Evolutionary conservation across 2,797 vertebrate species (phyloP).

Genomic region (Enteromius afrohamiltoni): DNA sequence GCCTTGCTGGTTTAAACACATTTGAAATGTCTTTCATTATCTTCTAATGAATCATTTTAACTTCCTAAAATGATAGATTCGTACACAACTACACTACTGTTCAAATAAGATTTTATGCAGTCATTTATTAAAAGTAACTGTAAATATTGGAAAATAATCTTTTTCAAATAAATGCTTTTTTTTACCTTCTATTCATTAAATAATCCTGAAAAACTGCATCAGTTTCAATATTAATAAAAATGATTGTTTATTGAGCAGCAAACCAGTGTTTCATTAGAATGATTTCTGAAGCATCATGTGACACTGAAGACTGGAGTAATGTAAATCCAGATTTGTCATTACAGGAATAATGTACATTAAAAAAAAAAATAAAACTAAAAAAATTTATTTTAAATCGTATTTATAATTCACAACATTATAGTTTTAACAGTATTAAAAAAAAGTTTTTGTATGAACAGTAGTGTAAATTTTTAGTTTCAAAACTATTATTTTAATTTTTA

Average conservation of each 20-base stretch:
- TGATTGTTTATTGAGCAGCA: not conserved
- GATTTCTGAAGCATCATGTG: not conserved
- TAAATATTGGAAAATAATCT: not conserved
- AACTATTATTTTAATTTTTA: not conserved
- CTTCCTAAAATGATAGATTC: not conserved
- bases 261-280: not conserved
- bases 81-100: not conserved
- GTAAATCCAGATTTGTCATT: not conserved
- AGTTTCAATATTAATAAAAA: not conserved
- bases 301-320: not conserved
- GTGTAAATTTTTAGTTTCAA: not conserved
- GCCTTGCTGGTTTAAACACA: constrained; percentile 18
- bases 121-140: not conserved
- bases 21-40: not conserved
- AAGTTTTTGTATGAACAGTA: not conserved
- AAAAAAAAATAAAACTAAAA: not conserved
- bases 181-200: not conserved
- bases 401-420: not conserved
- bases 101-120: not conserved
- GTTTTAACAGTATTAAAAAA: not conserved
- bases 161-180: not conserved
- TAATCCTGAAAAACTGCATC: not conserved
- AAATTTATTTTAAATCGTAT: not conserved
- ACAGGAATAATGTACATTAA: not conserved
- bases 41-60: not conserved